A percentile compares a stretch with the other conserved stretches of the same genome.
These are phyloP conservation scores for Drosophila azteca DNA, from an alignment of 1,140 invertebrate genomes.

Conservation along the genomic window DNA sequence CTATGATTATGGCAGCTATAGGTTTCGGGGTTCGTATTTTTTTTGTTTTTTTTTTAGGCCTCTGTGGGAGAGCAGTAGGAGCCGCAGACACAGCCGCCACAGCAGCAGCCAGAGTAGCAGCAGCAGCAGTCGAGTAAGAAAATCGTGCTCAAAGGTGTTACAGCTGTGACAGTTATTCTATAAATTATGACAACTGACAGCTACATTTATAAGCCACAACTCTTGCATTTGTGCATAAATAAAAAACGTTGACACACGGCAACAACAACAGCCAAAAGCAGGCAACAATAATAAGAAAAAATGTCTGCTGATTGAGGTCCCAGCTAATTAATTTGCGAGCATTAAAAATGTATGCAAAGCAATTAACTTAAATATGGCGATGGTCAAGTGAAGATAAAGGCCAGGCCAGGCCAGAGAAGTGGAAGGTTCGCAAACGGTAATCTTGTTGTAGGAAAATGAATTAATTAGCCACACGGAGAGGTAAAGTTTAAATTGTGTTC, in stretches of 20 bases:
- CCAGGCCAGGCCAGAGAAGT: slow-evolving; percentile 4
- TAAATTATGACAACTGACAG: slow-evolving; percentile 82
- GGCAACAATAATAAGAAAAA: slow-evolving; percentile 30
- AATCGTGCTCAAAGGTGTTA: slow-evolving; percentile 76
- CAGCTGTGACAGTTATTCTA: slow-evolving; percentile 78
- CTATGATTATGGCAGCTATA: slow-evolving; percentile 76
- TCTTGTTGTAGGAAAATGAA: slow-evolving; percentile 40
- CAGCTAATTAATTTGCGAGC: slow-evolving; percentile 72
- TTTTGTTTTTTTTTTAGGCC: slow-evolving; percentile 30
- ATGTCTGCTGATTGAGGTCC: slow-evolving; percentile 46
- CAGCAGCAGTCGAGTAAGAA: slow-evolving; percentile 40
- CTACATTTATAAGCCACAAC: slow-evolving; percentile 81
- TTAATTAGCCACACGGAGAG: slow-evolving; percentile 32
- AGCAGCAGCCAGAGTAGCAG: background rate
- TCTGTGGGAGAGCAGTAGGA: slow-evolving; percentile 31
- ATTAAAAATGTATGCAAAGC: slow-evolving; percentile 74
- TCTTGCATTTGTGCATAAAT: slow-evolving; percentile 74
- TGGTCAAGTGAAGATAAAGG: slow-evolving; percentile 49
- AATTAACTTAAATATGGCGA: slow-evolving; percentile 72
- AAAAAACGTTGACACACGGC: slow-evolving; percentile 61
- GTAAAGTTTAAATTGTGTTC: slow-evolving; percentile 38
- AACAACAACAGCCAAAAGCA: slow-evolving; percentile 10
- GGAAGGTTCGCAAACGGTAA: slow-evolving; percentile 40
- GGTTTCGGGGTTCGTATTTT: slow-evolving; percentile 34
- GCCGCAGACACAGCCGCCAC: background rate